These are phyloP conservation scores for Apis mellifera DNA, from an alignment of 1,140 invertebrate genomes.

Conservation along the genomic window Amel_HAv3.1 CM009935.2:7890001-7890500, in stretches of 20 bases:
- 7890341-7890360: too few relatives aligned
- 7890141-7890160: slow-evolving; percentile 76
- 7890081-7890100: slow-evolving; percentile 71
- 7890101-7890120: slow-evolving; percentile 66
- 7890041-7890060: slow-evolving; percentile 70
- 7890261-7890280: slow-evolving; percentile 4
- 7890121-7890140: slow-evolving; percentile 72
- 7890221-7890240: slow-evolving; percentile 64
- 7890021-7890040: slow-evolving; percentile 54
- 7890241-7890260: slow-evolving; percentile 38
- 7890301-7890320: not conserved
- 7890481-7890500: slow-evolving; percentile 9
- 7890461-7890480: slow-evolving; percentile 17
- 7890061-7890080: slow-evolving; percentile 67
- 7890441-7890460: not conserved
- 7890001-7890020: slow-evolving; percentile 3
- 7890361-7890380: not conserved
- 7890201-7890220: slow-evolving; percentile 70
- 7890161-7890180: slow-evolving; percentile 75
- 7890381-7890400: not conserved
- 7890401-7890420: not conserved
- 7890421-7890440: not conserved
- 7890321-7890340: not conserved
- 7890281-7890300: too few relatives aligned
- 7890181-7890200: slow-evolving; percentile 71